Evolutionary conservation across 2,888 invertebrate species (phyloP).

Genomic region (Temnothorax rugatulus): DNA sequence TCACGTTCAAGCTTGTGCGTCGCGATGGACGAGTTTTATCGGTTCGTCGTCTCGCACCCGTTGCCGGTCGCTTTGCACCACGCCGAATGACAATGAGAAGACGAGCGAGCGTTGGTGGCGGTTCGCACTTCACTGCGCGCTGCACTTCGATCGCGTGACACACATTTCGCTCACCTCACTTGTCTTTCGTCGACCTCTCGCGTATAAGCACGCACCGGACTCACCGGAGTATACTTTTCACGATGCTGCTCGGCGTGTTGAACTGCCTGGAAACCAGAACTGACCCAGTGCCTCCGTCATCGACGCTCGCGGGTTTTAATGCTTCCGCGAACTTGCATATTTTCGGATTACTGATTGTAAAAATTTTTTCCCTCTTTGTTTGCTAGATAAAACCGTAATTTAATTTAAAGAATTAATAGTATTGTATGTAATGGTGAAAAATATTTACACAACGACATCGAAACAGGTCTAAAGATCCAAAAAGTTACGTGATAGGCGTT

Average conservation of each 20-base stretch:
- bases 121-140: constrained; percentile 34
- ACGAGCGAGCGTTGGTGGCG: constrained; percentile 37
- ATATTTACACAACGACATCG: background rate
- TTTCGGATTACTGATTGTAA: background rate
- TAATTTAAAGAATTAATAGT: background rate
- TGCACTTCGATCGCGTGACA: constrained; percentile 76
- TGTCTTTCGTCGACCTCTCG: constrained; percentile 69
- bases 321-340: background rate
- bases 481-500: background rate
- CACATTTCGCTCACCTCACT: constrained; percentile 79
- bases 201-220: background rate
- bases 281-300: constrained; percentile 54
- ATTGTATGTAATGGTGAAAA: background rate
- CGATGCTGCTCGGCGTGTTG: constrained; percentile 61
- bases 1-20: constrained; percentile 66
- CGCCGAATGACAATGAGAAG: constrained; percentile 74
- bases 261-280: constrained; percentile 76
- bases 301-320: constrained; percentile 5
- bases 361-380: background rate
- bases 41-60: constrained; percentile 38
- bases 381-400: background rate
- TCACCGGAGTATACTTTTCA: constrained; percentile 20
- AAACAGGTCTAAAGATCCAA: background rate
- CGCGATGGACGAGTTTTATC: constrained; percentile 54
- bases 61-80: constrained; percentile 56